A percentile compares a stretch with the other conserved stretches of the same genome.
Evolutionary conservation across 92 coral and sea anemone genomes (phyloP).

Genomic region (Actinostola sp.): DNA sequence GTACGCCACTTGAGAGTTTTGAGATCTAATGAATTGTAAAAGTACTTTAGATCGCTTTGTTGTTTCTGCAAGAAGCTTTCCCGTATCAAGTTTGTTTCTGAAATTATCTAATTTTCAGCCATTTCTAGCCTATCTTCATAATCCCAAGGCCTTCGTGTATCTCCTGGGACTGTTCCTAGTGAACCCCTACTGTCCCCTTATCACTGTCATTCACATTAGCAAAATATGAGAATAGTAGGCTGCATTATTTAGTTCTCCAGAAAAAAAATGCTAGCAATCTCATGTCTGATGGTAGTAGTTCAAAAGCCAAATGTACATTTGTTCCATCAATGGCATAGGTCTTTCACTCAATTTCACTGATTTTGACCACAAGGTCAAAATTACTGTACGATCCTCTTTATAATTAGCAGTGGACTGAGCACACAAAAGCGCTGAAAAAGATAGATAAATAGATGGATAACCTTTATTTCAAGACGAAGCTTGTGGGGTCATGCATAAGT

Average conservation of each 20-base stretch:
- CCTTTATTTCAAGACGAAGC: too few relatives aligned
- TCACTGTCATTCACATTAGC: conserved; percentile 56
- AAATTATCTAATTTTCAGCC: conserved; percentile 24
- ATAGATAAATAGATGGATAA: too few relatives aligned
- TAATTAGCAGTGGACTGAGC: too few relatives aligned
- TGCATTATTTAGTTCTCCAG: too few relatives aligned
- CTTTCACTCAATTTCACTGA: conserved; percentile 24
- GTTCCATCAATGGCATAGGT: conserved; percentile 6
- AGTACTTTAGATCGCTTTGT: conserved; percentile 55
- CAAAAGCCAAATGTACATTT: conserved; percentile 71
- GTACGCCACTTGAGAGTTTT: conserved; percentile 50
- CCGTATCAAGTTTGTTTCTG: conserved; percentile 26
- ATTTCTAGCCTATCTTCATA: conserved; percentile 48
- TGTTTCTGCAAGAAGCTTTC: conserved; percentile 26
- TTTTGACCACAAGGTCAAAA: conserved; percentile 24
- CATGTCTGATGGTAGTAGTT: conserved; percentile 66
- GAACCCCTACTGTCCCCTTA: conserved; percentile 37
- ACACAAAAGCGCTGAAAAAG: too few relatives aligned
- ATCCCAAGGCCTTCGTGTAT: conserved; percentile 64
- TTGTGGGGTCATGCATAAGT: too few relatives aligned
- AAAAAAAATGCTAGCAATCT: conserved; percentile 62
- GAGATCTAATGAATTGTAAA: conserved; percentile 30
- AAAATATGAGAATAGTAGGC: conserved; percentile 61
- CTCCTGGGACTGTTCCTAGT: conserved; percentile 24
- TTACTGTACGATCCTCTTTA: conserved; percentile 37